Base-by-base conservation (phyloP, 2,113 vertebrate genomes). In the Rhynchomys soricoides region DNA sequence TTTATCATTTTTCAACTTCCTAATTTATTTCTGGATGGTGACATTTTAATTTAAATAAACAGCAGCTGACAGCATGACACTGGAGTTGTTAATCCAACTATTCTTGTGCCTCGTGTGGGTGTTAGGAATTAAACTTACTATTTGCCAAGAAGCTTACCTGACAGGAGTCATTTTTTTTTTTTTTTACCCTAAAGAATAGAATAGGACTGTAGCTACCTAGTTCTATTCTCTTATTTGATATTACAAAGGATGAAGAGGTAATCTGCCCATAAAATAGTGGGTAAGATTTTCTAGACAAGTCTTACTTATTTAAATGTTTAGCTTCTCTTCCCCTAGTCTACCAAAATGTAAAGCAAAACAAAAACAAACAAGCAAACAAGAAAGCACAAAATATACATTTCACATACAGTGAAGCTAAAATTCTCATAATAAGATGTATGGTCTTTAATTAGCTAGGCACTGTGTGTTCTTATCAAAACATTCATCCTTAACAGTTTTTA, bases 11-110 rank as follows among this genome's bases (percentile, higher is more conserved):
- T 98, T 97, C 97, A 98, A 98, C 98, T 98, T 98, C 97, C 96
- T 98, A 96, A 98, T 98, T 98, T 99, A 98, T 98, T 98, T 98
- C 98, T 98, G 98, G 98, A 98, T 98, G 97, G 97, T 98, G 98
- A 98, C 98, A 98, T 98, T 99, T 98, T 98, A 97, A 98, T 98
- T 98, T 98, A 98, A 98, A 98, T 98, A 99, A 99, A 98, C 98
- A 98, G 97, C 98, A 98, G 98, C 97, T 99, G 98, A 98, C 98
- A 98, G 96, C 97, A 98, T 98, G 98, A 98, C 98, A 98, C 91
- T 97, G 98, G 96, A 97, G 96, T 99, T 98, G 98, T 98, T 98
- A 98, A 98, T 98, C 97, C 97, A 97, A 77, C 98, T 98, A 98
- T 98, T 98, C 98, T 98, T 98, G 97, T 97, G 97, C 96, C 97